phyloP scores from a whole-genome alignment of 1,140 invertebrate species.

The Cylas formicarius region DNA sequence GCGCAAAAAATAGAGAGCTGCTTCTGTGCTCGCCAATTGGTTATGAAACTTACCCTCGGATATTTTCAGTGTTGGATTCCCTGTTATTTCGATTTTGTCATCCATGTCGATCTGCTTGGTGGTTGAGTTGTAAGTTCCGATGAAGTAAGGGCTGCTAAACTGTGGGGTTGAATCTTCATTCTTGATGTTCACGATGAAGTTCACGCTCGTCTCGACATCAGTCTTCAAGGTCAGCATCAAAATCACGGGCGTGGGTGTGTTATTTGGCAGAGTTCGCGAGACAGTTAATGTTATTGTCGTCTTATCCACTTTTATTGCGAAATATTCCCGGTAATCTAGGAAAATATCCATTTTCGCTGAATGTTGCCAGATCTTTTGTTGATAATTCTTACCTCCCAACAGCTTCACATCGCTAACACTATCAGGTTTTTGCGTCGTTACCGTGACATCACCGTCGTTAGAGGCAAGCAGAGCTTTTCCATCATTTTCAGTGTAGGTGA shows the following conservation, averaged over 20 bases:
- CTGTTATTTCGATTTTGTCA: conserved; percentile 2
- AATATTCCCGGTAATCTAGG: background rate
- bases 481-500: conserved; percentile 11
- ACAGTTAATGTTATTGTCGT: background rate
- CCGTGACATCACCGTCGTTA: background rate
- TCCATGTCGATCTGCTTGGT: conserved; percentile 4
- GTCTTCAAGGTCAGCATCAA: background rate
- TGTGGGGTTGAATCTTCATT: background rate
- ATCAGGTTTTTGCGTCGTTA: conserved; percentile 1
- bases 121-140: conserved; percentile 8
- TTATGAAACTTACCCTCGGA: conserved; percentile 6
- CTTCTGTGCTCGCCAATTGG: too few species aligned
- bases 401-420: background rate
- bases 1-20: too few species aligned
- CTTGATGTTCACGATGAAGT: conserved; percentile 1
- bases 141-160: conserved; percentile 13
- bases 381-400: background rate
- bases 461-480: conserved; percentile 2
- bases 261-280: background rate
- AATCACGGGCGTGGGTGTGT: background rate
- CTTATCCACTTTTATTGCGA: conserved; percentile 1
- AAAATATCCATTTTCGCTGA: background rate
- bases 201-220: background rate
- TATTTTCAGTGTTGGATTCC: background rate
- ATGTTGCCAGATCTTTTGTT: background rate